These are phyloP conservation scores for Mungos mungo DNA, from an alignment of 2,113 vertebrate genomes.

Conservation along the genomic window DNA sequence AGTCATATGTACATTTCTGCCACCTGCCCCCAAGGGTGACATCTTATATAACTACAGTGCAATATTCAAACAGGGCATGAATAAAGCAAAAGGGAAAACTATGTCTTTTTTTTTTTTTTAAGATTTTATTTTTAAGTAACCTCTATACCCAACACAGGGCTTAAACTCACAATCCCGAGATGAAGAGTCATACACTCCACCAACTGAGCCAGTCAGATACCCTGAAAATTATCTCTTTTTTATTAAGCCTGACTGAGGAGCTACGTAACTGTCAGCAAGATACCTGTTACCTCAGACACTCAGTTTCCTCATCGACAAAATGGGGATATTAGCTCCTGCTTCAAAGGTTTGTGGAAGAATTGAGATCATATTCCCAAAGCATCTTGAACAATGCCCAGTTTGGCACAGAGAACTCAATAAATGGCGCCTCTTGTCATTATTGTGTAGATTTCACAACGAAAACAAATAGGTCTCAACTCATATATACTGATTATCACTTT, in stretches of 20 bases:
- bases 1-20: neutral
- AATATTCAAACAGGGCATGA: neutral
- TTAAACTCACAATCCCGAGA: too few species aligned
- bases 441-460: neutral
- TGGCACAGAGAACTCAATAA: neutral
- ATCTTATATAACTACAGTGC: neutral
- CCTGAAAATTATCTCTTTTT: neutral
- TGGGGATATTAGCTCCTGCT: neutral
- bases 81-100: neutral
- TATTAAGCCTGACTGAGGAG: neutral
- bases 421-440: too few species aligned
- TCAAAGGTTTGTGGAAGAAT: neutral
- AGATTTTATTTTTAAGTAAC: too few species aligned
- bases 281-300: neutral
- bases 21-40: too few species aligned
- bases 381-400: neutral
- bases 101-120: neutral
- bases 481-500: neutral
- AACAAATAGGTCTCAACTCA: neutral
- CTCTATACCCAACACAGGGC: too few species aligned
- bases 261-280: neutral
- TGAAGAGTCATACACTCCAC: too few species aligned
- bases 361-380: neutral
- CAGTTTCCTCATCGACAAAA: neutral
- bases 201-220: too few species aligned